These are phyloP conservation scores for Cherax destructor DNA, from an alignment of 1,140 invertebrate species.

Conservation along the genomic window DNA sequence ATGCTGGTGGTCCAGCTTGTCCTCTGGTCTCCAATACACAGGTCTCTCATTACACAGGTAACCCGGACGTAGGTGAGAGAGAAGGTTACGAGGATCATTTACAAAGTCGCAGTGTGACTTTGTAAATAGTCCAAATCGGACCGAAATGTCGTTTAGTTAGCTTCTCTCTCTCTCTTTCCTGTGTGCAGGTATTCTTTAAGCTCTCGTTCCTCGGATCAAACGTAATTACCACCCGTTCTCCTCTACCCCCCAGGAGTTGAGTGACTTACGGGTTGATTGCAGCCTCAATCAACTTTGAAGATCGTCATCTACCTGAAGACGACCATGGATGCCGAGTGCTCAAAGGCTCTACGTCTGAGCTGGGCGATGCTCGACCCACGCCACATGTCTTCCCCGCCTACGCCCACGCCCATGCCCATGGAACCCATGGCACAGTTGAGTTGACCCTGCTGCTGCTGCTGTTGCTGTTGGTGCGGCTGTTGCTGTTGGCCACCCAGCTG, in stretches of 20 bases:
- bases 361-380: constrained; percentile 60
- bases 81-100: too few relatives aligned
- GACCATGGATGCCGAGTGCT: constrained; percentile 55
- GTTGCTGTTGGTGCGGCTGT: constrained; percentile 47
- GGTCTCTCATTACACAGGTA: too few relatives aligned
- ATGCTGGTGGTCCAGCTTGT: too few relatives aligned
- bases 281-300: too few relatives aligned
- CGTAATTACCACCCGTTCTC: not conserved
- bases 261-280: not conserved
- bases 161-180: not conserved
- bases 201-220: too few relatives aligned
- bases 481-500: constrained; percentile 20
- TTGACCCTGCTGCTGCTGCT: constrained; percentile 47
- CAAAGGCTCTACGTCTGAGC: constrained; percentile 44
- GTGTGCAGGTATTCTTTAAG: too few relatives aligned
- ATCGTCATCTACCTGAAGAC: constrained; percentile 39
- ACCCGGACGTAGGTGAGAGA: too few relatives aligned
- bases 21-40: too few relatives aligned
- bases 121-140: too few relatives aligned
- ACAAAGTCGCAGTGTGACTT: too few relatives aligned
- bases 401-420: constrained; percentile 2
- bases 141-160: too few relatives aligned
- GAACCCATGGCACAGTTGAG: constrained; percentile 48
- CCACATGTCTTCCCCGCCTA: constrained; percentile 62
- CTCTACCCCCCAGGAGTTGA: not conserved